These are phyloP conservation scores for Artibeus jamaicensis DNA, from an alignment of 2,797 vertebrate species.

Conservation along the genomic window DNA sequence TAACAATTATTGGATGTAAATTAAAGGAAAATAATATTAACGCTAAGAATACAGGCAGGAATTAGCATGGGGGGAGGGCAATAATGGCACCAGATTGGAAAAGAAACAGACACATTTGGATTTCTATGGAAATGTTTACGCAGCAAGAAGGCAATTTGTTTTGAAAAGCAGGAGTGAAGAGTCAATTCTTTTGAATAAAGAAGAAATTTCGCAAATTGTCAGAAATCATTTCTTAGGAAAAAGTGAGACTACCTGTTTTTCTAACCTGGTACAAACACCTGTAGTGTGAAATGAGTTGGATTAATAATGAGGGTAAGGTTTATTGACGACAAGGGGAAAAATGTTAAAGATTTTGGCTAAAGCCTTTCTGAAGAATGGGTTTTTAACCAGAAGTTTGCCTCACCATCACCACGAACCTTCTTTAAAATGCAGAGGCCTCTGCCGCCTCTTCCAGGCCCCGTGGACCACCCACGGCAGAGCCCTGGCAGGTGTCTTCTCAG, in stretches of 20 bases:
- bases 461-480: background rate
- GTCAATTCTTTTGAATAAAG: background rate
- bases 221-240: background rate
- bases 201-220: background rate
- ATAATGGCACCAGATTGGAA: background rate
- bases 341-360: background rate
- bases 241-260: background rate
- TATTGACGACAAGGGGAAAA: slow-evolving; percentile 16
- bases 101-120: background rate
- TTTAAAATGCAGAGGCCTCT: background rate
- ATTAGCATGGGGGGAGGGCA: background rate
- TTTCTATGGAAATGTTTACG: background rate
- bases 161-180: background rate
- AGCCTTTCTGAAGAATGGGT: background rate
- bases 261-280: background rate
- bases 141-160: background rate
- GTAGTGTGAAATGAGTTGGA: background rate
- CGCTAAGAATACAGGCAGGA: background rate
- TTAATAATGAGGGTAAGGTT: background rate
- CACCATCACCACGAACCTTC: background rate
- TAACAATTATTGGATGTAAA: background rate
- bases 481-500: background rate
- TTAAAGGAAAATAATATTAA: background rate
- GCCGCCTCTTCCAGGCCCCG: too few species aligned
- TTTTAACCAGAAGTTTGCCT: background rate